These are phyloP conservation scores for Arctia plantaginis DNA, from an alignment of 2,888 invertebrate species.

Conservation along the genomic window DNA sequence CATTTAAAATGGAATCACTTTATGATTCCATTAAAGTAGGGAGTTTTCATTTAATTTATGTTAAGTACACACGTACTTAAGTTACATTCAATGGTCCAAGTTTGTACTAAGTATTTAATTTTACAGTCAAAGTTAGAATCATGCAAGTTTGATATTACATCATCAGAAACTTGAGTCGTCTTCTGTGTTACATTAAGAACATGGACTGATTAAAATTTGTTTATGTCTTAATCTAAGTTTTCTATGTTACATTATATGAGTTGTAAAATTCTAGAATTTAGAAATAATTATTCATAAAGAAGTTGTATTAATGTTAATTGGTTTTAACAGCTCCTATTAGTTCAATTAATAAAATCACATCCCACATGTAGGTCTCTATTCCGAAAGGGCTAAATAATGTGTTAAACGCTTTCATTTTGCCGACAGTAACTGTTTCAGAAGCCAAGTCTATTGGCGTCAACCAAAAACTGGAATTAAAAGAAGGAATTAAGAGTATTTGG, in stretches of 20 bases:
- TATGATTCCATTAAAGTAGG: background rate
- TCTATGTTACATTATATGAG: background rate
- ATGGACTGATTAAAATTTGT: conserved; percentile 7
- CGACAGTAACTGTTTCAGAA: too few relatives aligned
- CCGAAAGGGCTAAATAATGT: too few relatives aligned
- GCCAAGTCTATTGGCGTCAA: too few relatives aligned
- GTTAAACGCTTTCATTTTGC: too few relatives aligned
- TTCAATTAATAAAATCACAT: too few relatives aligned
- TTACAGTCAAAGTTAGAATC: conserved; percentile 25
- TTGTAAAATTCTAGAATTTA: background rate
- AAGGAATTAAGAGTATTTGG: too few relatives aligned
- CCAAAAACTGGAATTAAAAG: too few relatives aligned
- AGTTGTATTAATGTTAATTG: background rate
- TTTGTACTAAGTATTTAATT: conserved; percentile 33
- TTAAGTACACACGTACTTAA: conserved; percentile 14
- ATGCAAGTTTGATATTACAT: conserved; percentile 44
- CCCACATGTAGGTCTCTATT: too few relatives aligned
- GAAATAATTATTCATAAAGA: background rate
- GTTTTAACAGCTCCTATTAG: too few relatives aligned
- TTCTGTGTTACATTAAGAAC: background rate
- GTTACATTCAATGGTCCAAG: conserved; percentile 33
- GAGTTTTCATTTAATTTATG: conserved; percentile 19
- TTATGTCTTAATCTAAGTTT: background rate
- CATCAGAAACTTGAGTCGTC: conserved; percentile 6
- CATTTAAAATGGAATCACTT: background rate